Evolutionary conservation across 2,888 invertebrate genomes (phyloP).

Genomic region (Dorcus parallelipipedus): DNA sequence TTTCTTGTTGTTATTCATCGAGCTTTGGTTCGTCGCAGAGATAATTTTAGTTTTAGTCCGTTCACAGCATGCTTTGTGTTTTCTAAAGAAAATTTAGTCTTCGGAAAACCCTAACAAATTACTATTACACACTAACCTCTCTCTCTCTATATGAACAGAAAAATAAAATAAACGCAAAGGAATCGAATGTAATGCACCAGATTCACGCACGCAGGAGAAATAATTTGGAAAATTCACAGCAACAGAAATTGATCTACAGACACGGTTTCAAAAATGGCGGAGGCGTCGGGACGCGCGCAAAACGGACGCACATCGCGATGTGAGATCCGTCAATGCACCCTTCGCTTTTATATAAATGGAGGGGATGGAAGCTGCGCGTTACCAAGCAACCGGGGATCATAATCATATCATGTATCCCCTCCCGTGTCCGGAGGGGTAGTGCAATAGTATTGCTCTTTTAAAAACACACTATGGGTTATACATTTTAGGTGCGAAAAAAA

Average conservation of each 20-base stretch:
- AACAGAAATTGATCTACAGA: background rate
- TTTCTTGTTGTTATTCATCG: too few relatives aligned
- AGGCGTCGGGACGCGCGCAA: constrained; percentile 27
- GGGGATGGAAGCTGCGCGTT: constrained; percentile 48
- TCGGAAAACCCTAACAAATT: too few relatives aligned
- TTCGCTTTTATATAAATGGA: constrained; percentile 42
- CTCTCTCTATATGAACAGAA: too few relatives aligned
- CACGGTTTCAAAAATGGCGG: constrained; percentile 10
- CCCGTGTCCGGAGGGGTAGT: constrained; percentile 25
- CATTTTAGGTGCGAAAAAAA: background rate
- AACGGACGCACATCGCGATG: constrained; percentile 33
- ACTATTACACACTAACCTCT: too few relatives aligned
- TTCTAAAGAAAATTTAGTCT: too few relatives aligned
- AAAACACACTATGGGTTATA: constrained; percentile 11
- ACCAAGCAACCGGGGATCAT: constrained; percentile 48
- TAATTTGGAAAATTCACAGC: too few relatives aligned
- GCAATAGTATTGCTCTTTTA: constrained; percentile 22
- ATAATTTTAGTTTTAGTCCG: too few relatives aligned
- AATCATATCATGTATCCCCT: constrained; percentile 47
- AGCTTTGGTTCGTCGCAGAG: too few relatives aligned
- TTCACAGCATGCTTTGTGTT: too few relatives aligned
- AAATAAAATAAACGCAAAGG: too few relatives aligned
- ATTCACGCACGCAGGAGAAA: too few relatives aligned
- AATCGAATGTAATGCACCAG: too few relatives aligned
- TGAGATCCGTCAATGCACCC: constrained; percentile 41